Base-by-base conservation (phyloP, 2,113 vertebrate species). In the Dicaeum eximium region DNA sequence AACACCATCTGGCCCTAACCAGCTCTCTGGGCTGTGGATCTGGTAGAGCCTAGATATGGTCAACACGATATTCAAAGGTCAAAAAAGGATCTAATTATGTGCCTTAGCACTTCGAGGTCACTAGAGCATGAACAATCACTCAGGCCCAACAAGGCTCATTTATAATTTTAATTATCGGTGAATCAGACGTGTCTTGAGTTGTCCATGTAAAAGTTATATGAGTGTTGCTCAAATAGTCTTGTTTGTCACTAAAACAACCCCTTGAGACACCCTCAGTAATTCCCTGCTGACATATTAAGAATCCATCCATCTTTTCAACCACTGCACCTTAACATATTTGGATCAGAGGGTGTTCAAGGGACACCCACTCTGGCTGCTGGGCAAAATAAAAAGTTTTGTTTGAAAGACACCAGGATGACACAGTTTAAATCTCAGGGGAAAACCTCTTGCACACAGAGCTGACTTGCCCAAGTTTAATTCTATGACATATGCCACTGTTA, bases 161-260 rank as follows among this genome's bases (percentile, higher is more conserved):
- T 97, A 96, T 97, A 97, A 97, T 97, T 98, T 97, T 97, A 98
- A 98, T 98, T 97, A 98, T 97, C 97, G 96, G 95, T 93, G 94
- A 97, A 97, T 98, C 94, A 97, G 96, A 94, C 95, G 95, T 96
- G 96, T 97, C 96, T 96, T 95, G 86, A 98, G 56, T 67, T 90
- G 57, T 90, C 72, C 72, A 69, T 79, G 82, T 93, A 90, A 97
- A 97, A 97, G 98, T 97, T 97, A 96, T 94, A 97, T 91, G 92
- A 93, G 71, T 97, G 96, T 93, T 95, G 92, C 93, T 97, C 96
- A 97, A 98, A 96, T 97, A 97, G 95, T 97, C 97, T 95, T 94
- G 78, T 98, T 98, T 97, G 96, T 92, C 64, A 97, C 94, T 90
- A 92, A 95, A 97, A 94, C 91, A 97, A 96, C 58, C 81, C 92